These are phyloP conservation scores for Neelides sp. DNA, from an alignment of 1,140 invertebrate genomes.

Conservation along the genomic window DNA sequence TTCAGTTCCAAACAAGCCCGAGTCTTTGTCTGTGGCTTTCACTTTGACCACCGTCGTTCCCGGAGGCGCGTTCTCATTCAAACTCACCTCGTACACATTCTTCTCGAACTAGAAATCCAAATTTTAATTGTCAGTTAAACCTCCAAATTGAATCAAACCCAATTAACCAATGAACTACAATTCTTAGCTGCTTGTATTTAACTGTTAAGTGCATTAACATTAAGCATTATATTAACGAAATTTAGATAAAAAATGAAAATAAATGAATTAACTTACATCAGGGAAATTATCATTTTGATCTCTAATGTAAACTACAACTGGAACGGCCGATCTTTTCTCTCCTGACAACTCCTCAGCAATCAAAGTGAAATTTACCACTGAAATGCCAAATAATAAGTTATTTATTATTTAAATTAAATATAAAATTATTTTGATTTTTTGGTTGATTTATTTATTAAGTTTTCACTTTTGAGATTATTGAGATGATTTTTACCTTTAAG, in stretches of 20 bases:
- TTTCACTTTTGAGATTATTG: slow-evolving; percentile 5
- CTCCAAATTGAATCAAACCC: neutral
- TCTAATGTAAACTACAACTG: slow-evolving; percentile 67
- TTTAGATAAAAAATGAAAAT: neutral
- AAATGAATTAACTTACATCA: neutral
- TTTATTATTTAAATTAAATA: too few species aligned
- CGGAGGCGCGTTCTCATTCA: slow-evolving; percentile 62
- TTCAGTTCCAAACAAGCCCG: slow-evolving; percentile 66
- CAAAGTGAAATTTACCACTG: slow-evolving; percentile 69
- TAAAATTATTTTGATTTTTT: too few species aligned
- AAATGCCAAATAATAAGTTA: too few species aligned
- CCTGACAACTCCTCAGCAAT: slow-evolving; percentile 63
- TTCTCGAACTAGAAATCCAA: slow-evolving; percentile 20
- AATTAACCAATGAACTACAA: neutral
- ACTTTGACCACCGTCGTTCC: slow-evolving; percentile 72
- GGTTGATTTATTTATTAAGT: too few species aligned
- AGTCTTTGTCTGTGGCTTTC: slow-evolving; percentile 69
- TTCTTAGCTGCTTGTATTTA: too few species aligned
- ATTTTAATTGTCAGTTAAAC: neutral
- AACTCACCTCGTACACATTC: slow-evolving; percentile 31
- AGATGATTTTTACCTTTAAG: slow-evolving; percentile 39
- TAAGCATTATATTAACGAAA: too few species aligned
- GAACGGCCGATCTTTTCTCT: slow-evolving; percentile 60
- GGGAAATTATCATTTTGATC: slow-evolving; percentile 96
- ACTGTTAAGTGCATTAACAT: too few species aligned